Percentiles rank a stretch among this genome's conserved stretches.
phyloP scores from a whole-genome alignment of 1,140 invertebrate species.

The Drosophila miranda region DNA sequence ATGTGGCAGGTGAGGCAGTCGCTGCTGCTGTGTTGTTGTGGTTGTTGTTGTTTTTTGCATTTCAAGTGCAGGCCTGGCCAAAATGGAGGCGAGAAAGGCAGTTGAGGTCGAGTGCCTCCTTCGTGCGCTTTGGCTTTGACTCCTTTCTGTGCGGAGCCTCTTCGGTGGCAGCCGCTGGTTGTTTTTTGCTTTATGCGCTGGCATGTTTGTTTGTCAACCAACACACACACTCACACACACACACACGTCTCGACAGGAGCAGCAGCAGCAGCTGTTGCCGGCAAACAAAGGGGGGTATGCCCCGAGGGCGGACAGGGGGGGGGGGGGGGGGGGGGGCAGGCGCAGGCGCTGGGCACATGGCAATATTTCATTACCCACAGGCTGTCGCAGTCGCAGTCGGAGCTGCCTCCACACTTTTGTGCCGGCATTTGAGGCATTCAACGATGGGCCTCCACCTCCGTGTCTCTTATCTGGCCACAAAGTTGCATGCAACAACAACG shows the following conservation, averaged over 20 bases:
- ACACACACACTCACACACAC: constrained; percentile 18
- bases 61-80: constrained; percentile 42
- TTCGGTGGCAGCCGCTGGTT: constrained; percentile 22
- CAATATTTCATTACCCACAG: constrained; percentile 79
- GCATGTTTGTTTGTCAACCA: constrained; percentile 80
- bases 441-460: background rate
- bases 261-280: constrained; percentile 68
- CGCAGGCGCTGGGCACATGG: constrained; percentile 58
- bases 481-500: constrained; percentile 29
- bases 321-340: constrained; percentile 54
- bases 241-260: constrained; percentile 20
- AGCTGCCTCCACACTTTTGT: constrained; percentile 47
- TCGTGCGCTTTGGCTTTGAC: no score
- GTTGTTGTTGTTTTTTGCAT: constrained; percentile 9
- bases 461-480: constrained; percentile 38
- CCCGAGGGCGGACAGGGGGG: background rate
- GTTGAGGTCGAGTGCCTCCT: constrained; percentile 49
- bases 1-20: no score
- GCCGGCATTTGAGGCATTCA: constrained; percentile 59
- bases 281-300: constrained; percentile 47
- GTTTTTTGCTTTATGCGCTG: constrained; percentile 74
- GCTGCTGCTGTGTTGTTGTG: constrained; percentile 12
- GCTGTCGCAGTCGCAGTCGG: constrained; percentile 21
- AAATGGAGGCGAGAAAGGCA: constrained; percentile 45
- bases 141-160: background rate